Evolutionary conservation across 1,140 invertebrate species (phyloP), one percentile per base, ranked within the genome.

Genomic region (Macrotrachela quadricornifera): DNA sequence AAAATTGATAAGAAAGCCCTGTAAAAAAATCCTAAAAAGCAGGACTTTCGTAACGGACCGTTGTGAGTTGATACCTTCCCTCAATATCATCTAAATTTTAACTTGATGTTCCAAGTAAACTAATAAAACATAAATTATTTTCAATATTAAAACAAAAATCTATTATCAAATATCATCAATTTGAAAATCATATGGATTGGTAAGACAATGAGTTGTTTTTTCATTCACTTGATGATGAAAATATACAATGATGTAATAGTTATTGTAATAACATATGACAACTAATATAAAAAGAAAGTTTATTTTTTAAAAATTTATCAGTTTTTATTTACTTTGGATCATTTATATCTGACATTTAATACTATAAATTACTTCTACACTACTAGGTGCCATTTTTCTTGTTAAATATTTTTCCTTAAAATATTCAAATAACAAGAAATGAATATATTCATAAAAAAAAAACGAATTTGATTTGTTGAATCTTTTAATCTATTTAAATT

Each of bases 161-260:
- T 30, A 30, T 30, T 30, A 30, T 8, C 21, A 61, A 30, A 66
- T 57, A 11, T 64, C 70, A 58, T 69, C 66, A 37, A 73, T 50
- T 15, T 17, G 57, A 47, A 60, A 63, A 58, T 79, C 74, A 72
- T 87, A 86, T 0, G 88, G 90, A 77, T 95, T 95, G 30, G 84
- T 78, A 6, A 81, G 82, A 49, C 77, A 71, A 60, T 82, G 78
- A 4, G 21, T 30, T 46, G 77, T 81, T 55, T 78, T 75, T 56
- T 78, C n/a, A 79, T 56, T 64, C 64, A 14, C 59, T 60, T 18
- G 71, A 64, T 62, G 74, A 67, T 9, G 76, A 76, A 60, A 81
- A 76, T 71, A 81, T 75, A 70, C 83, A 86, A 56, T 76, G 77
- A 70, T 94, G 85, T 36, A 94, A 74, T n/a, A 85, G 80, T 69